Evolutionary conservation across 2,113 vertebrate species (phyloP).

Genomic region (Bufo gargarizans): DNA sequence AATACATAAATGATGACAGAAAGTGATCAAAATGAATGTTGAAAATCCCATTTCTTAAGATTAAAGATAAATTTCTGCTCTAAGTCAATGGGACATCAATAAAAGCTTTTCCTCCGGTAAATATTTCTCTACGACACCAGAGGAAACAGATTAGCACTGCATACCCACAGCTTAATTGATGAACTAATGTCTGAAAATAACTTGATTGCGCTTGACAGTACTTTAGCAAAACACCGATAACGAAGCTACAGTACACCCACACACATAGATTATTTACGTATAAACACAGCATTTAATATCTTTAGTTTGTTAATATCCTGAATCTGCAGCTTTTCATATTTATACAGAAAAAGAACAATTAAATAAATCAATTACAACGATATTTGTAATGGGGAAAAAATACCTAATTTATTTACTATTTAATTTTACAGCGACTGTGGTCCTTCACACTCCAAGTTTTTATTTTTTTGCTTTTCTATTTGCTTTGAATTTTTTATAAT

Average conservation of each 20-base stretch:
- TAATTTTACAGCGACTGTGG: neutral
- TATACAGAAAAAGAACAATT: conserved; percentile 9
- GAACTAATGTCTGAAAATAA: conserved; percentile 16
- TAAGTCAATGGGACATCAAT: conserved; percentile 10
- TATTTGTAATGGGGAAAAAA: conserved; percentile 9
- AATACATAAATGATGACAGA: neutral
- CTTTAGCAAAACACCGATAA: neutral
- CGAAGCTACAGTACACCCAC: neutral
- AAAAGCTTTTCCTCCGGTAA: conserved; percentile 26
- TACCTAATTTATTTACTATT: neutral
- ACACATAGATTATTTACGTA: neutral
- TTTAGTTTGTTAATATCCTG: conserved; percentile 5
- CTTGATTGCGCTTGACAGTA: neutral
- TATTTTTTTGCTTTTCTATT: too few species aligned
- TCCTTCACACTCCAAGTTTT: neutral
- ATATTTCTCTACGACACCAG: neutral
- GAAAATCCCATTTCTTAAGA: conserved; percentile 1
- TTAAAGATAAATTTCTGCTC: conserved; percentile 22
- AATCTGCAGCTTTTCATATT: conserved; percentile 20
- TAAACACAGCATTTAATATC: neutral
- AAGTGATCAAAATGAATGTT: conserved; percentile 18
- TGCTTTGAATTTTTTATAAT: neutral
- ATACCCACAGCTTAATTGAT: conserved; percentile 35
- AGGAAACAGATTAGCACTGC: conserved; percentile 8
- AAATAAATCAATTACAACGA: conserved; percentile 36